Conservation (phyloP, 2,113 vertebrate species). For the Caloenas nicobarica region DNA sequence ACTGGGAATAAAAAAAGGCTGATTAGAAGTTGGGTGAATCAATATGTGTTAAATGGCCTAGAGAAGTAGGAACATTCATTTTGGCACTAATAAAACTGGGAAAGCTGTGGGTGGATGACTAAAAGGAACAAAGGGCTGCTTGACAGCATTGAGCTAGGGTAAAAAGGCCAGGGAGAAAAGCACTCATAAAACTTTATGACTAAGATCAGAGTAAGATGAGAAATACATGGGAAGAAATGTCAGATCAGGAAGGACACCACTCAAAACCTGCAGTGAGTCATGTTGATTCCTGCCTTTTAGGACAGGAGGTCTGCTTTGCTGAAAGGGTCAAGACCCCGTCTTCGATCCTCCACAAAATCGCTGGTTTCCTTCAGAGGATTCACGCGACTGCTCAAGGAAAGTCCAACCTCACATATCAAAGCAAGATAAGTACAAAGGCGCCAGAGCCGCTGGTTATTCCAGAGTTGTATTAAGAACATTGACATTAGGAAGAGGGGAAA, state of each 20-base stretch:
- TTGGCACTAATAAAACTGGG: slow-evolving; percentile 58
- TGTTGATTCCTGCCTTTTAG: not conserved
- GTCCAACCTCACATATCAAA: not conserved
- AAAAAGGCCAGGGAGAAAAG: slow-evolving; percentile 65
- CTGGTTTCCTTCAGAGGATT: not conserved
- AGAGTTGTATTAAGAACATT: not conserved
- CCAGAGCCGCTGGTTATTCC: not conserved
- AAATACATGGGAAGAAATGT: not conserved
- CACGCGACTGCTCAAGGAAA: not conserved
- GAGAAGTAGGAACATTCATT: slow-evolving; percentile 47
- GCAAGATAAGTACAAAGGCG: not conserved
- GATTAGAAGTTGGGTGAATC: slow-evolving; percentile 53
- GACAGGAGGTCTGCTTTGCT: not conserved
- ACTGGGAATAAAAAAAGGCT: not conserved
- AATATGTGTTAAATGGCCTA: slow-evolving; percentile 34
- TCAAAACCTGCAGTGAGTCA: not conserved
- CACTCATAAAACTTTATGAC: slow-evolving; percentile 52
- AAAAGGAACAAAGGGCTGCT: slow-evolving; percentile 66
- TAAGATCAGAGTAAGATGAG: slow-evolving; percentile 43
- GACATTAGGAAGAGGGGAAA: not conserved
- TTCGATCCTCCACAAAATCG: accelerated
- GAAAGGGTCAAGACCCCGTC: not conserved
- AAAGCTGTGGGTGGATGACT: slow-evolving; percentile 70
- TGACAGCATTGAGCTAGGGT: slow-evolving; percentile 22
- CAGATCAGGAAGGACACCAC: not conserved